Evolutionary conservation across 2,113 vertebrate genomes (phyloP).

Genomic region (Conger conger): DNA sequence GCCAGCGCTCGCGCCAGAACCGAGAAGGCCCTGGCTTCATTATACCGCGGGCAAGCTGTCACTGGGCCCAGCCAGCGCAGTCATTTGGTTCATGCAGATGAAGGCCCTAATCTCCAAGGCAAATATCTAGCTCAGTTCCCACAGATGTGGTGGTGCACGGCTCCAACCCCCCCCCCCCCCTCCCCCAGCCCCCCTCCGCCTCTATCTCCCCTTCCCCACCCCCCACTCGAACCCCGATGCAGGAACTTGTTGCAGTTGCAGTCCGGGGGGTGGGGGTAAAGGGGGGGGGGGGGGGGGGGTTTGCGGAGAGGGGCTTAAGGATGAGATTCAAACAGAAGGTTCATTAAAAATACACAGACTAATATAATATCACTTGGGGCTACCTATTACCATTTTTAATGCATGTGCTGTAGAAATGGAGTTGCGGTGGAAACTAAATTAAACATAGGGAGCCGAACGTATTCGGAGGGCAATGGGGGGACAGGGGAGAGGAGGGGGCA

Average conservation of each 20-base stretch:
- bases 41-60: conserved; percentile 48
- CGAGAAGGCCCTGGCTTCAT: conserved; percentile 38
- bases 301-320: conserved; percentile 22
- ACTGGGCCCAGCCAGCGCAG: conserved; percentile 32
- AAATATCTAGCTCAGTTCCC: conserved; percentile 34
- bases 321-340: conserved; percentile 49
- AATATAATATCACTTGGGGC: conserved; percentile 49
- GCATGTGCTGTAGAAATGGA: conserved; percentile 36
- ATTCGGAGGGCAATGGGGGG: conserved; percentile 4
- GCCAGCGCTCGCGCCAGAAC: conserved; percentile 43
- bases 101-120: conserved; percentile 49
- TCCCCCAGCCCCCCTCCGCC: too few relatives aligned
- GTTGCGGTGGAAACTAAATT: conserved; percentile 44
- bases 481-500: background rate
- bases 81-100: conserved; percentile 43
- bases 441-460: conserved; percentile 35
- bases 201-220: background rate
- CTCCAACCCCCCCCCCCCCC: background rate
- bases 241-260: conserved; percentile 37
- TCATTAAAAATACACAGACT: conserved; percentile 54
- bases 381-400: conserved; percentile 56
- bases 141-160: conserved; percentile 24
- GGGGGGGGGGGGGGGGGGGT: conserved; percentile 19
- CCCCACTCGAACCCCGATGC: background rate
- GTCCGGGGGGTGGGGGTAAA: background rate